Percentiles rank a stretch among this genome's conserved stretches.
Conservation (phyloP, 1,140 invertebrate species). For the Saxidomus purpurata region DNA sequence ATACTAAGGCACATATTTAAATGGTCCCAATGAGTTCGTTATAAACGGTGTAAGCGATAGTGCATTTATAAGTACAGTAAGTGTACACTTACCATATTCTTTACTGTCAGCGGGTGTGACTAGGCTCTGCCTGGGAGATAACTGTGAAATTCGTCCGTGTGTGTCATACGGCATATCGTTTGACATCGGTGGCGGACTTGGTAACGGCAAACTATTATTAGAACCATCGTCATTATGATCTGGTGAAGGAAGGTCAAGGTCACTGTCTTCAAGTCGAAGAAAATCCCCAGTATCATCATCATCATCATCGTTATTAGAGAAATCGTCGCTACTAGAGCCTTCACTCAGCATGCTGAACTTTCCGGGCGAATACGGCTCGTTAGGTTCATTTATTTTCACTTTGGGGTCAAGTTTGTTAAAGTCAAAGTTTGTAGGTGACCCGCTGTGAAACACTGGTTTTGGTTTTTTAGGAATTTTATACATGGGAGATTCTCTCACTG, state of each 20-base stretch:
- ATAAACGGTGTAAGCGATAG: too few relatives aligned
- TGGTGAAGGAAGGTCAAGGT: constrained; percentile 49
- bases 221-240: constrained; percentile 35
- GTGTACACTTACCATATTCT: constrained; percentile 48
- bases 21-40: too few relatives aligned
- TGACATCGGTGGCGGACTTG: constrained; percentile 46
- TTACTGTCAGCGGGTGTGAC: constrained; percentile 53
- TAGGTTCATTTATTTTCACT: not conserved
- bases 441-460: constrained; percentile 56
- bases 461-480: constrained; percentile 44
- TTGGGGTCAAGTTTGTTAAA: constrained; percentile 43
- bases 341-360: constrained; percentile 64
- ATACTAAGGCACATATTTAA: too few relatives aligned
- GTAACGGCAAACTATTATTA: constrained; percentile 56
- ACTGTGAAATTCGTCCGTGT: constrained; percentile 53
- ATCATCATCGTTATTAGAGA: not conserved
- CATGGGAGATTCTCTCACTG: constrained; percentile 48
- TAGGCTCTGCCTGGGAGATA: constrained; percentile 60
- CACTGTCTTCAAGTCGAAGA: constrained; percentile 36
- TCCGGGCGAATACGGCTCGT: constrained; percentile 50
- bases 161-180: constrained; percentile 55
- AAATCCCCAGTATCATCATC: constrained; percentile 21
- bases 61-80: too few relatives aligned
- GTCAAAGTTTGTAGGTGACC: constrained; percentile 58
- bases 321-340: constrained; percentile 10